Base-by-base conservation (phyloP, 1,140 invertebrate species). In the Leptinotarsa texana region DNA sequence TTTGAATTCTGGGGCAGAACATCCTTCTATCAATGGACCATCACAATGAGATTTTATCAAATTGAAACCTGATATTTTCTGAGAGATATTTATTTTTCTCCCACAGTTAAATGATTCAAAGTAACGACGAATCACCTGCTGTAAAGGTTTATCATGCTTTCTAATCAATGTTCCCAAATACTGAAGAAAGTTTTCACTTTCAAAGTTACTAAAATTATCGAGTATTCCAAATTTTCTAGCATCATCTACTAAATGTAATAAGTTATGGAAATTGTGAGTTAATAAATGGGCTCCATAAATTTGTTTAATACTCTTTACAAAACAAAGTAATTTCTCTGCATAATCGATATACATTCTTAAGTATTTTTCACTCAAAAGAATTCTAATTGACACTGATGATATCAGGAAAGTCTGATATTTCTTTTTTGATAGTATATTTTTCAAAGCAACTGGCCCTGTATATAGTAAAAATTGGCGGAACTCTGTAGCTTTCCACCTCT, bases 401-500 rank as follows among this genome's bases (percentile, higher is more conserved):
- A 63, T 17, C 33, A 78, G 17, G 63, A 78, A 76, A 72, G 73
- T 66, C 6, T 73, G 33, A 49, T 74, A 76, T n/a, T 63, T 70
- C 21, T 21, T 21, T 18, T 67, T 13, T 61, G 24, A 21, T 8
- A 78, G 22, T 47, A 62, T 61, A 51, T n/a, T 21, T n/a, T 68
- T 21, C 8, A 76, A 67, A 15, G 63, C 65, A 42, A 76, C 49
- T 22, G 75, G 71, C 13, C 78, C 80, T 27, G 75, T 74, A 72
- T 85, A 85, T 51, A 83, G 69, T 15, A 85, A 76, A 74, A 84
- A 84, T 24, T 78, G 75, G 8, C 79, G 71, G 27, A 81, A 81
- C 76, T 86, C 83, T 13, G 83, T 82, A 2, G 82, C 82, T 79
- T 85, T 85, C 81, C 80, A 86, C 15, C 75, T 69, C 15, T 74